Evolutionary conservation across 2,113 vertebrate species (phyloP).

Genomic region (Chroicocephalus ridibundus): DNA sequence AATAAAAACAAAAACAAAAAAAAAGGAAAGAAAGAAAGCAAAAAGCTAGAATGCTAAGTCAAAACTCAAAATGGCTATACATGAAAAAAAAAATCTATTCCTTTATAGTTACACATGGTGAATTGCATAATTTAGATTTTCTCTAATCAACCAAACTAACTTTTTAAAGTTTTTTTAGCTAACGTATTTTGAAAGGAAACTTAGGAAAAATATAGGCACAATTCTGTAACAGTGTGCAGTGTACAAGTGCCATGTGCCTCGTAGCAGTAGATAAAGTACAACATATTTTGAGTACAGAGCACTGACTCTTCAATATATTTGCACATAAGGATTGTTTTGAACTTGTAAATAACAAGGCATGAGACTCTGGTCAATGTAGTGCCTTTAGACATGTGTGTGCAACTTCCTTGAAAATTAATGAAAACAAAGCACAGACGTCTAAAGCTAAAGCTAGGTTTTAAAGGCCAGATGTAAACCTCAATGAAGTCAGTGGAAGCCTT

Average conservation of each 20-base stretch:
- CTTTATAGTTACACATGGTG: not conserved
- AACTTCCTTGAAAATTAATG: not conserved
- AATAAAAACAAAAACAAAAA: not conserved
- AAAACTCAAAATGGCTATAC: not conserved
- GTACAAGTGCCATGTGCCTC: not conserved
- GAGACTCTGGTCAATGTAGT: not conserved
- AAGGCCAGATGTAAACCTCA: not conserved
- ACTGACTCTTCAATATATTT: not conserved
- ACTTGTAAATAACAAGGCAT: not conserved
- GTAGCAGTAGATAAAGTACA: not conserved
- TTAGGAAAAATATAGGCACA: not conserved
- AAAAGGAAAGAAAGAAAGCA: rapidly evolving
- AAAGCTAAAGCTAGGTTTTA: not conserved
- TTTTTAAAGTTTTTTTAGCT: not conserved
- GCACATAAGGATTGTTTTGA: not conserved
- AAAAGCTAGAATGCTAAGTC: not conserved
- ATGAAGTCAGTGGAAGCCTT: not conserved
- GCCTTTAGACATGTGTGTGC: not conserved
- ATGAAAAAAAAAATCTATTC: not conserved
- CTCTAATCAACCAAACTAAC: not conserved
- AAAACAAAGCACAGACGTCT: not conserved
- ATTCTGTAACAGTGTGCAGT: not conserved
- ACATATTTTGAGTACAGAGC: not conserved
- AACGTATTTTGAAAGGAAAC: not conserved
- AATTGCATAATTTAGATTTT: not conserved